These are phyloP conservation scores for Thaumatotibia leucotreta DNA, from an alignment of 1,140 invertebrate species.

Conservation along the genomic window DNA sequence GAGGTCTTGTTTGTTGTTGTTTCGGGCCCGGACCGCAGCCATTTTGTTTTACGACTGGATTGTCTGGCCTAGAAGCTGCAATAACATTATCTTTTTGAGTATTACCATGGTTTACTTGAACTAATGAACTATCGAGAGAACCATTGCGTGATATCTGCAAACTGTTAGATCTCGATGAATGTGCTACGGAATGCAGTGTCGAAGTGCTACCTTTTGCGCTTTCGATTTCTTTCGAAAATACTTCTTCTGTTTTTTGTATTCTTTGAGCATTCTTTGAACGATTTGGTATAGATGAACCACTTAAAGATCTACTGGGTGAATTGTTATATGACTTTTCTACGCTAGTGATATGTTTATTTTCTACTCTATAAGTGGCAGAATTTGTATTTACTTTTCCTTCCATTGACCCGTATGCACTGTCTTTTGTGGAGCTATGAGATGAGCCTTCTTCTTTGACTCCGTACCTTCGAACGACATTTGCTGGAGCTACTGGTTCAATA, in stretches of 20 bases:
- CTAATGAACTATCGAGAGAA: constrained; percentile 47
- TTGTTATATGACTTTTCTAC: constrained; percentile 41
- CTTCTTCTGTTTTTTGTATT: constrained; percentile 67
- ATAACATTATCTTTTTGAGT: constrained; percentile 31
- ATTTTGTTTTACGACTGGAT: constrained; percentile 47
- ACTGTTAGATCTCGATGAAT: constrained; percentile 64
- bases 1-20: constrained; percentile 17
- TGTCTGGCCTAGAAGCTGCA: constrained; percentile 26
- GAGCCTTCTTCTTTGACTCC: constrained; percentile 64
- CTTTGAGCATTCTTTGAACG: constrained; percentile 56
- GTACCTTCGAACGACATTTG: constrained; percentile 53
- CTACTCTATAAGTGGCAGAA: constrained; percentile 31
- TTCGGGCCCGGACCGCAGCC: constrained; percentile 40
- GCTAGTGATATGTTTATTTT: constrained; percentile 35
- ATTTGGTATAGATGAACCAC: constrained; percentile 52
- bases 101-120: constrained; percentile 27
- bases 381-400: constrained; percentile 52
- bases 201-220: constrained; percentile 56
- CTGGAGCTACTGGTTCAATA: constrained; percentile 68
- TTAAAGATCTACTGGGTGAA: constrained; percentile 61
- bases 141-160: constrained; percentile 46
- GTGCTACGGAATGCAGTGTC: constrained; percentile 53
- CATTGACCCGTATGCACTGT: constrained; percentile 75
- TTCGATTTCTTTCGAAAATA: constrained; percentile 64
- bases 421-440: constrained; percentile 69